These are phyloP conservation scores for Macrobrachium rosenbergii DNA, from an alignment of 1,140 invertebrate genomes.

Conservation along the genomic window DNA sequence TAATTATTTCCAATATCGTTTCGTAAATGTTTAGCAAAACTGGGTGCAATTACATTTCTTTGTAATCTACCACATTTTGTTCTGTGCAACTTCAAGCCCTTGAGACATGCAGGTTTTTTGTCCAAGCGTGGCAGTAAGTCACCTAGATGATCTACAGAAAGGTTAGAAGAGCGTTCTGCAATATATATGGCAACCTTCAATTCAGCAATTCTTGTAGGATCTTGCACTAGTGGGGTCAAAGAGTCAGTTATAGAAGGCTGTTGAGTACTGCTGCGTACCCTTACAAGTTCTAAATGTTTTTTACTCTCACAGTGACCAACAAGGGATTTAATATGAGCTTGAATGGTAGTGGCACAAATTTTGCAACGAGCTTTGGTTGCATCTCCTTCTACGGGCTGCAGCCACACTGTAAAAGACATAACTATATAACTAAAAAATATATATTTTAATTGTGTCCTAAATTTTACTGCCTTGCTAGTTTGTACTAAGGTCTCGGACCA, in stretches of 20 bases:
- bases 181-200: conserved; percentile 24
- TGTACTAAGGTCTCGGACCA: too few species aligned
- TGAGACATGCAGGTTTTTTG: conserved; percentile 34
- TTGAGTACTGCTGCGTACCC: background rate
- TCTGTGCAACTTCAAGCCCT: conserved; percentile 74
- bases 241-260: conserved; percentile 21
- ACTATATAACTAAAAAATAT: too few species aligned
- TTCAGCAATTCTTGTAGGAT: conserved; percentile 35
- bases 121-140: conserved; percentile 9
- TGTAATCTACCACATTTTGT: conserved; percentile 72
- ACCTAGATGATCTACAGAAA: conserved; percentile 23
- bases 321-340: conserved; percentile 13
- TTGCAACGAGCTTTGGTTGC: conserved; percentile 27
- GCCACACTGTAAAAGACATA: background rate
- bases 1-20: conserved; percentile 14
- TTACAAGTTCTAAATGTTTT: conserved; percentile 16
- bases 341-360: conserved; percentile 20
- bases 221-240: background rate
- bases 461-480: too few species aligned
- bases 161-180: conserved; percentile 2
- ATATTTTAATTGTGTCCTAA: too few species aligned
- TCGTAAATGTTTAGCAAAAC: background rate
- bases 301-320: background rate
- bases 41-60: conserved; percentile 72
- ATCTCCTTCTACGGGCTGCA: conserved; percentile 28